A percentile compares a stretch with the other conserved stretches of the same genome.
phyloP scores from a whole-genome alignment of 2,113 vertebrate species.

The Carettochelys insculpta region DNA sequence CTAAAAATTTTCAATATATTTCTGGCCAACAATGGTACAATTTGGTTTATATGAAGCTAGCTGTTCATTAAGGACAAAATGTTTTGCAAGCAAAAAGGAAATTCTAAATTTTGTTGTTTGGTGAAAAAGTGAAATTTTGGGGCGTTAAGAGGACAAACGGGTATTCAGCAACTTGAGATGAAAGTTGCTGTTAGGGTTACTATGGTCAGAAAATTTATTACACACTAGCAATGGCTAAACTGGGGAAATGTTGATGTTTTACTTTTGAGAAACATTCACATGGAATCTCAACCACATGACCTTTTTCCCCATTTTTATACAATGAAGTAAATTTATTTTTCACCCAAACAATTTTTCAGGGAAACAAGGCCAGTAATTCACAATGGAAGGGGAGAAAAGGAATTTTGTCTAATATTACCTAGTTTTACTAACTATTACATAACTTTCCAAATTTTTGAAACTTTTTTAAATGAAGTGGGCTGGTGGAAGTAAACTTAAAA shows the following conservation, averaged over 20 bases:
- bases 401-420: not conserved
- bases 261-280: not conserved
- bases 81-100: not conserved
- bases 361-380: not conserved
- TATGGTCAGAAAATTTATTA: not conserved
- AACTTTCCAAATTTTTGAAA: not conserved
- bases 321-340: not conserved
- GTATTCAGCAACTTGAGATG: not conserved
- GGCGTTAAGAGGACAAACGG: not conserved
- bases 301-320: not conserved
- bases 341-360: not conserved
- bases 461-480: not conserved
- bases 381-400: not conserved
- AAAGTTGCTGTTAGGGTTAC: not conserved
- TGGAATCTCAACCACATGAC: accelerated
- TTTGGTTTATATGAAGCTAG: not conserved
- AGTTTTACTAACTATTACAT: not conserved
- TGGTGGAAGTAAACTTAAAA: not conserved
- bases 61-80: not conserved
- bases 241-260: not conserved
- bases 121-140: not conserved
- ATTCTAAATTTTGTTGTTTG: not conserved
- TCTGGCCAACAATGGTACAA: not conserved
- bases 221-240: not conserved
- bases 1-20: not conserved